Evolutionary conservation across 1,140 invertebrate genomes (phyloP).

Genomic region (Hestina assimilis): DNA sequence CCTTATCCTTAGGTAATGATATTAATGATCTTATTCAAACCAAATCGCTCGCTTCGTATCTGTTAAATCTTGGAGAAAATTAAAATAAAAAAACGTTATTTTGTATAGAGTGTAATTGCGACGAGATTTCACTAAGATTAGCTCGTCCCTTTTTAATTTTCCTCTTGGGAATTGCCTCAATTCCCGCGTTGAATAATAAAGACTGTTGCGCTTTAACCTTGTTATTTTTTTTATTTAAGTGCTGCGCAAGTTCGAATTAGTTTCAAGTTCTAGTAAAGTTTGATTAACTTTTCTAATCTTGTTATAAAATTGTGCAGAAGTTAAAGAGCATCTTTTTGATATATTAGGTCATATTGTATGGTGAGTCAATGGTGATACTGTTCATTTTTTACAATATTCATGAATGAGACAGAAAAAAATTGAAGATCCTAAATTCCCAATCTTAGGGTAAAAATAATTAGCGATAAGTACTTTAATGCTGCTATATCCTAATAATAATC

Average conservation of each 20-base stretch:
- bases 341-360: background rate
- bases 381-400: too few species aligned
- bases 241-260: conserved; percentile 38
- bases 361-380: too few species aligned
- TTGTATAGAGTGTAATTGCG: conserved; percentile 8
- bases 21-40: background rate
- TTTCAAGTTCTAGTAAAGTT: conserved; percentile 37
- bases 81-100: conserved; percentile 13
- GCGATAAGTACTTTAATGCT: too few species aligned
- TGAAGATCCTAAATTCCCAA: too few species aligned
- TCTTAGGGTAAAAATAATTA: too few species aligned
- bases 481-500: too few species aligned
- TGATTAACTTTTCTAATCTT: conserved; percentile 41
- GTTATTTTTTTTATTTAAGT: conserved; percentile 51
- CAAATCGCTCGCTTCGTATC: background rate
- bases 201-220: conserved; percentile 49
- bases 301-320: conserved; percentile 13
- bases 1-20: background rate
- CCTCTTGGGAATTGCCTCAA: conserved; percentile 54
- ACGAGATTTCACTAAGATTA: conserved; percentile 46
- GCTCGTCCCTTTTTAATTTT: conserved; percentile 66
- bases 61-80: conserved; percentile 1
- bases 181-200: conserved; percentile 60
- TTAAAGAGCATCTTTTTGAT: background rate
- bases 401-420: too few species aligned